A percentile compares a stretch with the other conserved stretches of the same genome.
Evolutionary conservation across 2,113 vertebrate species (phyloP).

Genomic region (Garra rufa): DNA sequence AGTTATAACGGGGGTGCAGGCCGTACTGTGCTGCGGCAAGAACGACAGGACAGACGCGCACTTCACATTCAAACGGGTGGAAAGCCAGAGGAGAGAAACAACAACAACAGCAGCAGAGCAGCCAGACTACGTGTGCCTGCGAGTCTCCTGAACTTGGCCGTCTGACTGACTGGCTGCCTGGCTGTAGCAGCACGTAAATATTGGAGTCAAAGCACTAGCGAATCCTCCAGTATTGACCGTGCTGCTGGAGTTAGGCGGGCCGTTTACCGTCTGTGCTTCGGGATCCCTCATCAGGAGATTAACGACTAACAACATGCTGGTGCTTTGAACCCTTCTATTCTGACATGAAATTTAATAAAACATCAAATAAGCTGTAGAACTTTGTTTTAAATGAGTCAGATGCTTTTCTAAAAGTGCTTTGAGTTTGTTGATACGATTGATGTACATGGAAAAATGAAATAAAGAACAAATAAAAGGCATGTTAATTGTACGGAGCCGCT

Average conservation of each 20-base stretch:
- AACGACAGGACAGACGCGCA: constrained; percentile 80
- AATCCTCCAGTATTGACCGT: constrained; percentile 93
- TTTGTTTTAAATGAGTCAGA: background rate
- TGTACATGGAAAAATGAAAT: background rate
- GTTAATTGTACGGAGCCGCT: background rate
- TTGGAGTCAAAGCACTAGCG: constrained; percentile 87
- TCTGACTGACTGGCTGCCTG: constrained; percentile 77
- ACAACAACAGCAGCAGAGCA: constrained; percentile 24
- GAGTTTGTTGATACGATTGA: background rate
- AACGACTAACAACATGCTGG: background rate
- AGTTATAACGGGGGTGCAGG: constrained; percentile 87
- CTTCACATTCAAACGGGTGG: constrained; percentile 6
- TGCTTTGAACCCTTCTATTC: background rate
- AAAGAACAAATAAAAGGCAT: background rate
- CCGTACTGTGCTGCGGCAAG: constrained; percentile 92
- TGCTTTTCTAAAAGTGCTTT: background rate
- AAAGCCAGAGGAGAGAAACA: constrained; percentile 38
- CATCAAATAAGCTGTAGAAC: background rate
- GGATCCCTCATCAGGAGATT: background rate
- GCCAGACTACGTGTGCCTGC: background rate
- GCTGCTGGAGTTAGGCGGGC: constrained; percentile 90
- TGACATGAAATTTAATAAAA: background rate
- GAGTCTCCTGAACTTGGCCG: constrained; percentile 45
- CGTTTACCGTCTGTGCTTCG: constrained; percentile 56
- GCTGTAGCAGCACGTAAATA: constrained; percentile 96